Evolutionary conservation across 2,797 vertebrate species (phyloP).

Genomic region (Psittacula echo): DNA sequence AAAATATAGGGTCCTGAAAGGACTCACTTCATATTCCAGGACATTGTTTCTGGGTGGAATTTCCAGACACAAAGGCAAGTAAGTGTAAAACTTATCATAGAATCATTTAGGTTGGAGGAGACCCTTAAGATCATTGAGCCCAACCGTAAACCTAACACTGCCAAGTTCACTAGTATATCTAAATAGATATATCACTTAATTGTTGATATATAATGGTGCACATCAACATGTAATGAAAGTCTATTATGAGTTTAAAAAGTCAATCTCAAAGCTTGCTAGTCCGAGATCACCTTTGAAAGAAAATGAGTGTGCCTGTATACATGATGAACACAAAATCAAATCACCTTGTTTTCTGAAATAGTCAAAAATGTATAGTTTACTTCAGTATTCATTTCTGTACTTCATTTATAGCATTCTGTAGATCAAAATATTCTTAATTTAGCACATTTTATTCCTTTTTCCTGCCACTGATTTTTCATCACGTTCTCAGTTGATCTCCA

Average conservation of each 20-base stretch:
- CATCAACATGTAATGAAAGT: rapidly evolving
- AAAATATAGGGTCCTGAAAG: not conserved
- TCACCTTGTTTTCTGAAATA: not conserved
- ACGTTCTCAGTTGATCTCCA: not conserved
- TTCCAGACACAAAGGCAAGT: not conserved
- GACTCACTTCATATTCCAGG: not conserved
- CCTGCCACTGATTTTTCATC: not conserved
- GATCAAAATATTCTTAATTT: not conserved
- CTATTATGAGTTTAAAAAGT: not conserved
- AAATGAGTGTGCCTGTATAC: not conserved
- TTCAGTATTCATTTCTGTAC: not conserved
- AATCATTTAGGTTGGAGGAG: not conserved
- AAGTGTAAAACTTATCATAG: not conserved
- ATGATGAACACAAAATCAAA: not conserved
- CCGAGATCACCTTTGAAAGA: not conserved
- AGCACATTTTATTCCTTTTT: not conserved
- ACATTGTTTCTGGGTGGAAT: not conserved
- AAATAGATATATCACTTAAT: not conserved
- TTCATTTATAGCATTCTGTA: not conserved
- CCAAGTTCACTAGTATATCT: not conserved
- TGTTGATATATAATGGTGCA: not conserved
- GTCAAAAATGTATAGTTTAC: not conserved
- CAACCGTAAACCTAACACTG: not conserved
- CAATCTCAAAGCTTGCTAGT: not conserved
- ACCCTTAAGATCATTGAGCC: not conserved